A percentile compares a stretch with the other conserved stretches of the same genome.
phyloP scores from a whole-genome alignment of 2,797 vertebrate genomes.

The Sebastes hopkinsi region DNA sequence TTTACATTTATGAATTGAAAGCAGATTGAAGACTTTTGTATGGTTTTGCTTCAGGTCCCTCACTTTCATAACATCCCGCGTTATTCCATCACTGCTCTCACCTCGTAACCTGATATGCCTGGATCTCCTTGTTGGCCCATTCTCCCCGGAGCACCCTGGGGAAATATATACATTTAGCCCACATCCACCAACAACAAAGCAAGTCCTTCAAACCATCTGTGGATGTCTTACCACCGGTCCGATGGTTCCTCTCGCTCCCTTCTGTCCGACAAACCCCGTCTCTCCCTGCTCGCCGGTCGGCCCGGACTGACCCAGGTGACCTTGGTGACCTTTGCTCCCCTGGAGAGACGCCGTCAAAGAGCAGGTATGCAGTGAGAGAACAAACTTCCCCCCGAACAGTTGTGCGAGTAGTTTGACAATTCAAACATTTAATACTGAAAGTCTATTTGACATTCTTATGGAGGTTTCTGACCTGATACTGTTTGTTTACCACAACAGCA shows the following conservation, averaged over 20 bases:
- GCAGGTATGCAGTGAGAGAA: slow-evolving; percentile 24
- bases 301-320: slow-evolving; percentile 91
- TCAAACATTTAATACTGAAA: slow-evolving; percentile 31
- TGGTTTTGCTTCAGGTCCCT: background rate
- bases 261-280: slow-evolving; percentile 89
- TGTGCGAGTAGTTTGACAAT: slow-evolving; percentile 4
- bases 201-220: background rate
- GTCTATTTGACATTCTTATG: slow-evolving; percentile 1
- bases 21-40: background rate
- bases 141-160: slow-evolving; percentile 89
- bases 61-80: background rate
- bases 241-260: slow-evolving; percentile 92
- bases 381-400: background rate
- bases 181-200: slow-evolving; percentile 6
- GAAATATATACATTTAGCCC: slow-evolving; percentile 29
- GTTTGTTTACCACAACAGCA: slow-evolving; percentile 34
- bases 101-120: slow-evolving; percentile 90
- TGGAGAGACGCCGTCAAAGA: slow-evolving; percentile 64
- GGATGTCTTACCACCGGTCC: slow-evolving; percentile 87
- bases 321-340: slow-evolving; percentile 93
- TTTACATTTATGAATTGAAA: background rate
- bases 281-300: slow-evolving; percentile 84
- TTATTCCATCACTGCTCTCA: slow-evolving; percentile 65
- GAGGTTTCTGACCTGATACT: background rate
- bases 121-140: slow-evolving; percentile 92